Evolutionary conservation across 2,113 vertebrate species (phyloP).

Genomic region (Aspidoscelis tigris): DNA sequence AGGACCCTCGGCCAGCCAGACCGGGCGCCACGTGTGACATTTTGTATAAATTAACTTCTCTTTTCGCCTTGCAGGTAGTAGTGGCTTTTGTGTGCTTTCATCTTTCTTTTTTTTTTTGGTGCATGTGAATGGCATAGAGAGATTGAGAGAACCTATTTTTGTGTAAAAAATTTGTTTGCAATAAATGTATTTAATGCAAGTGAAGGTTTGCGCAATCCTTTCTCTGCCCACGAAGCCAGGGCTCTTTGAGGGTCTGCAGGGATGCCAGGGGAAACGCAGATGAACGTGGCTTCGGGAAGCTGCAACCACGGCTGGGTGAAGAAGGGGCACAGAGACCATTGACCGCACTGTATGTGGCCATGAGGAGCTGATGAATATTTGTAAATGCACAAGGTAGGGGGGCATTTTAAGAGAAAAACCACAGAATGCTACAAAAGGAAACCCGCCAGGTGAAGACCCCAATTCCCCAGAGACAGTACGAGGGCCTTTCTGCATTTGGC

Average conservation of each 20-base stretch:
- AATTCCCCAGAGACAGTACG: too few species aligned
- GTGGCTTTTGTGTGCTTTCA: conserved; percentile 45
- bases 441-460: too few species aligned
- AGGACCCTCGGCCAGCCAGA: background rate
- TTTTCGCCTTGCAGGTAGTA: conserved; percentile 54
- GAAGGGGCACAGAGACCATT: too few species aligned
- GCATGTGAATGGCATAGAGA: conserved; percentile 81
- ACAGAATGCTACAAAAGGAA: too few species aligned
- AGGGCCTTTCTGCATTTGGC: too few species aligned
- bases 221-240: background rate
- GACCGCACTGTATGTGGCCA: too few species aligned
- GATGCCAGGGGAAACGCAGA: too few species aligned
- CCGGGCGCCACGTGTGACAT: background rate
- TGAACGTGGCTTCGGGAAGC: background rate
- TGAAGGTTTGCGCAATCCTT: conserved; percentile 27
- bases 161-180: conserved; percentile 75
- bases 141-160: conserved; percentile 78
- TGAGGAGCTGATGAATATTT: too few species aligned
- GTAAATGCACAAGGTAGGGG: too few species aligned
- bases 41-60: conserved; percentile 30
- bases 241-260: too few species aligned
- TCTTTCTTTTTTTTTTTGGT: conserved; percentile 53
- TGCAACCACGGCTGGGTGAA: too few species aligned
- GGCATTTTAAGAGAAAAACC: too few species aligned
- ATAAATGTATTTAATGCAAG: conserved; percentile 76